Evolutionary conservation across 2,888 invertebrate species (phyloP).

Genomic region (Achlya flavicornis): DNA sequence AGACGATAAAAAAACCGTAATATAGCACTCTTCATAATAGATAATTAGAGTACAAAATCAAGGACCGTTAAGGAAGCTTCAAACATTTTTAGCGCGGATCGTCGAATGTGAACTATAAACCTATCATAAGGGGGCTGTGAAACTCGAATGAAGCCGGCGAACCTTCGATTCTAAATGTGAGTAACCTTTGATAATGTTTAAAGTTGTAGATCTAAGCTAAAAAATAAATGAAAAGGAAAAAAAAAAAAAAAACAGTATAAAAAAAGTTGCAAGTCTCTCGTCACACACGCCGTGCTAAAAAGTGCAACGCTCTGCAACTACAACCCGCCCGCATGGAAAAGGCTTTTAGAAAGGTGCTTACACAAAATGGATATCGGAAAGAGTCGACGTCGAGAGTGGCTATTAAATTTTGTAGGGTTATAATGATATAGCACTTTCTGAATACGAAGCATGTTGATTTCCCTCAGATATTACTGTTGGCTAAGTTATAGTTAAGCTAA

Average conservation of each 20-base stretch:
- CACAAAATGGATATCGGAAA: constrained; percentile 42
- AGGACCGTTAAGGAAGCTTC: no score
- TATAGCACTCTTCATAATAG: no score
- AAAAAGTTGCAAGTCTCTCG: constrained; percentile 17
- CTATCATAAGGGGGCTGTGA: no score
- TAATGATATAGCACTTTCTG: constrained; percentile 33
- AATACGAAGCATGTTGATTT: constrained; percentile 34
- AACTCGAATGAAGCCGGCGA: no score
- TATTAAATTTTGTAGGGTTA: constrained; percentile 45
- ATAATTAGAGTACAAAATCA: no score
- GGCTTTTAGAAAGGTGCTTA: constrained; percentile 40
- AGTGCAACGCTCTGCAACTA: constrained; percentile 54
- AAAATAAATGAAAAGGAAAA: background rate
- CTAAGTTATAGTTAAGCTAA: constrained; percentile 8
- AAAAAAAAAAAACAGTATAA: no score
- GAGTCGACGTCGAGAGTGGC: constrained; percentile 35
- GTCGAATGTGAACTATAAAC: no score
- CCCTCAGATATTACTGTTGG: constrained; percentile 15
- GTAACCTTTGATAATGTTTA: no score
- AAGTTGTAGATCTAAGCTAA: background rate
- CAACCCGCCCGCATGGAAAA: constrained; percentile 41
- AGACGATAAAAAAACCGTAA: no score
- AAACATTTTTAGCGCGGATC: no score
- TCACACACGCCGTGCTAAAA: constrained; percentile 28
- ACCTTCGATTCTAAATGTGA: no score